Conservation (phyloP, 37 sponge, comb jelly and placozoan genomes). For the Chondrosia reniformis region DNA sequence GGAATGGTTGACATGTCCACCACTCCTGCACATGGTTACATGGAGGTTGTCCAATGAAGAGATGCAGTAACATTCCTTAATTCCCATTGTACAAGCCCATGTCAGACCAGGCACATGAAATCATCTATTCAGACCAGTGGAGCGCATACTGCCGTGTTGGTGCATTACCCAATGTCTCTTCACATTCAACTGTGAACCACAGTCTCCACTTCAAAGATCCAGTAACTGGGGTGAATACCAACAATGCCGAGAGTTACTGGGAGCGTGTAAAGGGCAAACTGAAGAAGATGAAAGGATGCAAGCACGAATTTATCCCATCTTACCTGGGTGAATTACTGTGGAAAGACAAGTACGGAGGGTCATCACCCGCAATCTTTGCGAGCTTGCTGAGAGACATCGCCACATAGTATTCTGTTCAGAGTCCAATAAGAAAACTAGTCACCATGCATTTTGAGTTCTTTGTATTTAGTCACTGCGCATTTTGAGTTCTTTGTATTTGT, state of each 20-base stretch:
- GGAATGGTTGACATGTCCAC: constrained; percentile 48
- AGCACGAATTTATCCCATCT: constrained; percentile 21
- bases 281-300: constrained; percentile 48
- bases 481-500: neutral
- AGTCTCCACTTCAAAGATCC: constrained; percentile 46
- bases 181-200: constrained; percentile 53
- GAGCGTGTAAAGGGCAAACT: constrained; percentile 48
- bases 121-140: constrained; percentile 59
- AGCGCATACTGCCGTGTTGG: constrained; percentile 35
- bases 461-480: neutral
- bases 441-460: too few species aligned
- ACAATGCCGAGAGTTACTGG: constrained; percentile 63
- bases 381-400: constrained; percentile 30
- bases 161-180: constrained; percentile 25
- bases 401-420: constrained; percentile 31
- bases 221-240: constrained; percentile 50
- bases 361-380: neutral
- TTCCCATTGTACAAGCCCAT: constrained; percentile 50
- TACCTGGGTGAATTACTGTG: constrained; percentile 76
- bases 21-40: constrained; percentile 43
- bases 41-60: constrained; percentile 44
- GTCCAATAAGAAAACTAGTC: neutral
- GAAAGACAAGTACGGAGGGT: constrained; percentile 32
- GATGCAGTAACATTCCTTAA: constrained; percentile 61
- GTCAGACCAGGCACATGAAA: constrained; percentile 32